A percentile compares a stretch with the other conserved stretches of the same genome.
Conservation (phyloP, 2,113 vertebrate species). For the Eulemur macaco region DNA sequence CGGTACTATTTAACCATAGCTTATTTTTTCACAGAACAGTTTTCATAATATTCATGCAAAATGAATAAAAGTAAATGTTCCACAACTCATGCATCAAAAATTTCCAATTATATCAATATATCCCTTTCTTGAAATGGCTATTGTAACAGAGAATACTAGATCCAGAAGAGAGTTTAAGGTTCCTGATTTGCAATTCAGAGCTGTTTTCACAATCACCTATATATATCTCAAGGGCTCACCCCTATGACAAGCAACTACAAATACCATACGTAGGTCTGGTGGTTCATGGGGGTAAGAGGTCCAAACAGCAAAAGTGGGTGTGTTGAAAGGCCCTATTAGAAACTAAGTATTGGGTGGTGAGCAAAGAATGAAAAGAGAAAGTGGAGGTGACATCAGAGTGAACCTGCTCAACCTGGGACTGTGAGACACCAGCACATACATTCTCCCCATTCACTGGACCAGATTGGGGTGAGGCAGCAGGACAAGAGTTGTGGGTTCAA, state of each 20-base stretch:
- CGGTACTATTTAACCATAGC: not conserved
- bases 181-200: not conserved
- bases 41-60: slow-evolving; percentile 45
- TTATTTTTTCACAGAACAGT: not conserved
- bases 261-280: not conserved
- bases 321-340: not conserved
- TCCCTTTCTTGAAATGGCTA: not conserved
- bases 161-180: not conserved
- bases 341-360: not conserved
- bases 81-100: not conserved
- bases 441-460: not conserved
- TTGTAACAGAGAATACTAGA: not conserved
- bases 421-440: no score
- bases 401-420: not conserved
- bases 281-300: no score
- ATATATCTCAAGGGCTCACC: not conserved
- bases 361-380: not conserved
- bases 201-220: not conserved
- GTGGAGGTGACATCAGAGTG: not conserved
- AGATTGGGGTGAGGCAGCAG: not conserved
- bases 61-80: not conserved
- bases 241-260: not conserved
- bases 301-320: not conserved
- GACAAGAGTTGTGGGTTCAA: not conserved
- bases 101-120: not conserved